Base-by-base conservation (phyloP, 2,888 invertebrate genomes). In the Allacma fusca region DNA sequence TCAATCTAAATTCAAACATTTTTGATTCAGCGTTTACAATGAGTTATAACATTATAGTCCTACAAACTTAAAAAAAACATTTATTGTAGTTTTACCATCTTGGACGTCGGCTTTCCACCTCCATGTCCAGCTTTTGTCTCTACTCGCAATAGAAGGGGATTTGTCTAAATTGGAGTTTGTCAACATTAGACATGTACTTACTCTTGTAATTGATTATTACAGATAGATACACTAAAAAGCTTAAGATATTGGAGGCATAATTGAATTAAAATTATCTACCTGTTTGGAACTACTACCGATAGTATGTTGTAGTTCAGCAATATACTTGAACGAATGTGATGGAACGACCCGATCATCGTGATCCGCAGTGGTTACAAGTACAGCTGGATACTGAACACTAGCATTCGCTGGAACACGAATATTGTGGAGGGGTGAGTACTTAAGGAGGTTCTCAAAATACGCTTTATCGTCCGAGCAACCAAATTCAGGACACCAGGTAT, bases 311-410 rank as follows among this genome's bases (percentile, higher is more conserved):
- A 78, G 29, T 24, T 78, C 72, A 1, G 78, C 75, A 62, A 72
- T 92, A 87, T 93, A 95, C 88, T 99, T 99, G 69, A 98, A 90
- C 80, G 97, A 97, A 89, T 99, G 98, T 82, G 96, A 90, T 70
- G 98, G 98, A 82, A 98, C 98, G 81, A 99, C 98, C 84, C 98
- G 92, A 89, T 98, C 98, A 88, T 98, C 98, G 88, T 99, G 98
- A 89, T 98, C 98, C 24, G 96, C 98, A n/a, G 98, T 97, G 83
- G 96, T 88, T 79, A 98, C 90, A 80, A 99, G 88, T 19, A 93
- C 93, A 98, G 92, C 89, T 98, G 98, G 88, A 98, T 98, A 88
- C 87, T 96, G 92, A 0, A 80, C 78, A 73, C 82, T 83, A 34
- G 84, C 83, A 23, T 82, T 88, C 71, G 87, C 85, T 0, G 95